Evolutionary conservation across 1,140 invertebrate species (phyloP), one percentile per base, ranked within the genome.

Genomic region (Drosophila bocki): DNA sequence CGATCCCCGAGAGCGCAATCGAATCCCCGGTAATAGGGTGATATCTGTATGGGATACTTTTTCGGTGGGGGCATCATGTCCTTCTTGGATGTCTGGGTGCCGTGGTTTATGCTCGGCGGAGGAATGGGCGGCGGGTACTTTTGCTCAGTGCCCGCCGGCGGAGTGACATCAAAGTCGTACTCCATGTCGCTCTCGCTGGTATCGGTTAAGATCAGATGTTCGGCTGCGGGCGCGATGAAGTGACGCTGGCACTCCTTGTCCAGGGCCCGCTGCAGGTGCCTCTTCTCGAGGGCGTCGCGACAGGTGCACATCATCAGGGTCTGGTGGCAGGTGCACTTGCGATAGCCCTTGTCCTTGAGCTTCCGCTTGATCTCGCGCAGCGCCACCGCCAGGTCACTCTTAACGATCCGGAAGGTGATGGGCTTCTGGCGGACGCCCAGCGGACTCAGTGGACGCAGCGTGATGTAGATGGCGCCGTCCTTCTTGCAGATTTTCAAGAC

Each of bases 171-270:
- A 15, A 93, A 78, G 60, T 93, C 76, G 33, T 76, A 91, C 47
- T 93, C 91, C 65, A 83, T 64, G 26, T 93, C 92, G 32, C 81
- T 87, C 3, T 92, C 91, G n/a, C 78, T 91, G 39, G 91, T 91
- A 7, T 93, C 92, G 0, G 80, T 91, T 0, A 93, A 63, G 3
- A 85, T 48, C 13, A 93, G 45, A 0, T 78, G 67, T 4, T 84
- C 62, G 1, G 56, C 59, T 19, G 77, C 79, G 9, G 51, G 53
- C 0, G 59, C 35, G 29, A 93, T 79, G 5, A 69, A 29, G 0
- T 79, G 78, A 5, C 75, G 72, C 3, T 33, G 19, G 51, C 88
- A 92, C 56, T 91, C 80, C 50, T 76, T 82, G 7, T 77, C 61
- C 29, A 92, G 22, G 1, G 84, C 81, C 17, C 44, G 41, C 11